Evolutionary conservation across 2,888 invertebrate genomes (phyloP).

Genomic region (Ophion ventricosus): DNA sequence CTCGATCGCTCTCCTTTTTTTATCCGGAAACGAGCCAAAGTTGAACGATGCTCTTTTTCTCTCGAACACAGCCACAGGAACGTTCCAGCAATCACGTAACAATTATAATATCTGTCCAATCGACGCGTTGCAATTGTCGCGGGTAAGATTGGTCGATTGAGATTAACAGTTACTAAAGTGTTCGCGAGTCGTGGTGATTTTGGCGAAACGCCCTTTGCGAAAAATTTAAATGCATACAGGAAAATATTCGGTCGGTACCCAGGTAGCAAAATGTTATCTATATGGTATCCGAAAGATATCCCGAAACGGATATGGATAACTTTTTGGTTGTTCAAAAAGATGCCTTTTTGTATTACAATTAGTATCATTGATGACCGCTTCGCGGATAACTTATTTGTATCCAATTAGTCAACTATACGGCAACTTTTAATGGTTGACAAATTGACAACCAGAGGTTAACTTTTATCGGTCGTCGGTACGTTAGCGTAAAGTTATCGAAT

Average conservation of each 20-base stretch:
- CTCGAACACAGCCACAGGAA: neutral
- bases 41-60: neutral
- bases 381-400: no score
- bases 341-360: no score
- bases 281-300: no score
- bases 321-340: no score
- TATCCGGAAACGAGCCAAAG: neutral
- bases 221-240: neutral
- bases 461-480: no score
- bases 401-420: no score
- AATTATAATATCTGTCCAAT: neutral
- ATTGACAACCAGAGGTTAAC: no score
- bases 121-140: neutral
- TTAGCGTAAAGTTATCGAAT: no score
- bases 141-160: neutral
- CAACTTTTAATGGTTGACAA: no score
- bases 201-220: neutral
- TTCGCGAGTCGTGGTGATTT: neutral
- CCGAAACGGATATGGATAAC: no score
- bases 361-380: no score
- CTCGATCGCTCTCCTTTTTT: constrained; percentile 7
- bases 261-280: no score
- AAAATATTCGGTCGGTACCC: neutral
- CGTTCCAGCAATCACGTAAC: neutral
- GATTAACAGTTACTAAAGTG: neutral